phyloP scores from a whole-genome alignment of 1,140 invertebrate species.

The Bombus huntii region DNA sequence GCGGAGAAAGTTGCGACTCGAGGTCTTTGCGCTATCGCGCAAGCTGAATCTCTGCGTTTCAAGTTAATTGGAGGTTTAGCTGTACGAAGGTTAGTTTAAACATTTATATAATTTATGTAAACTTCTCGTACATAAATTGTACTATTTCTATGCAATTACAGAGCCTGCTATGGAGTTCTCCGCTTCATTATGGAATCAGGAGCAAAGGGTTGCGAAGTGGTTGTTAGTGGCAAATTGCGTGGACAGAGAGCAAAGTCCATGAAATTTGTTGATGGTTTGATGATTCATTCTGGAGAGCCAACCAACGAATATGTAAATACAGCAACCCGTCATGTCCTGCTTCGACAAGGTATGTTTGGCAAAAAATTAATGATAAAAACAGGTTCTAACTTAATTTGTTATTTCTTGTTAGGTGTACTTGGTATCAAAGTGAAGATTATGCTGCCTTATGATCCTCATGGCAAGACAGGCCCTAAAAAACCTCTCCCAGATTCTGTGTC shows the following conservation, averaged over 20 bases:
- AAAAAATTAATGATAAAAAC: neutral
- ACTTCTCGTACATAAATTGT: neutral
- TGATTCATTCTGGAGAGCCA: constrained; percentile 99
- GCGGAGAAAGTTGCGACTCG: constrained; percentile 99
- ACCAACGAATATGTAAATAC: constrained; percentile 99
- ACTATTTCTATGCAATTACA: constrained; percentile 69
- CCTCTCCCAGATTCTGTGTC: constrained; percentile 98
- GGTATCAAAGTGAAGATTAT: constrained; percentile 99
- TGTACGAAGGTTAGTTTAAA: constrained; percentile 86
- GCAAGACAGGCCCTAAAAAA: constrained; percentile 98
- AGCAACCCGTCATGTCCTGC: constrained; percentile 97
- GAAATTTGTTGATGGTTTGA: constrained; percentile 99
- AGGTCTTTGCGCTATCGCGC: constrained; percentile 99
- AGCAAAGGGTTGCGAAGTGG: constrained; percentile 98
- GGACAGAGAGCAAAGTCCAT: constrained; percentile 99
- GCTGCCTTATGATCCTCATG: constrained; percentile 98
- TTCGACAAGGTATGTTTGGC: constrained; percentile 91
- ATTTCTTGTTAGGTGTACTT: constrained; percentile 83
- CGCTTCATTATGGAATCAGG: constrained; percentile 99
- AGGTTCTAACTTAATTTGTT: constrained; percentile 25
- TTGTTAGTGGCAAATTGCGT: constrained; percentile 99
- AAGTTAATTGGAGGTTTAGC: constrained; percentile 98
- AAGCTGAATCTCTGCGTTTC: constrained; percentile 99
- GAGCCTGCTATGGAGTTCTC: constrained; percentile 99
- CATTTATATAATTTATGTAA: neutral